Conservation (phyloP, 1,140 invertebrate species). For the Magallana angulata region DNA sequence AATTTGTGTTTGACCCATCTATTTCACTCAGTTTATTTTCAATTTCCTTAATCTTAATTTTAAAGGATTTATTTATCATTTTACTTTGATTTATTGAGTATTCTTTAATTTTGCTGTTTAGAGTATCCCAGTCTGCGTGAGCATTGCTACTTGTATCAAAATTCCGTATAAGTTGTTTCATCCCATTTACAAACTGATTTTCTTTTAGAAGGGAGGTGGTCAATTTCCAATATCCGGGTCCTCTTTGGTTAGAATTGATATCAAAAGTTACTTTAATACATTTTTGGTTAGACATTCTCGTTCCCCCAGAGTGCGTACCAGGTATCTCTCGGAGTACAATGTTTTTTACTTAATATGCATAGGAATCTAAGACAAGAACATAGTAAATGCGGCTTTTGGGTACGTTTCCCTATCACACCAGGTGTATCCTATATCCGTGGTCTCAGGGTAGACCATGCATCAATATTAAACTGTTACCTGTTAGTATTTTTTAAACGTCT, state of each 20-base stretch:
- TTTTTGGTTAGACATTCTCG: neutral
- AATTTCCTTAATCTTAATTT: too few species aligned
- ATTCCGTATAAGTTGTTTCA: neutral
- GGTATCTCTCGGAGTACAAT: neutral
- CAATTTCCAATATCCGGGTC: slow-evolving; percentile 1
- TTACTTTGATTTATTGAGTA: neutral
- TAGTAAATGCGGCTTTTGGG: slow-evolving; percentile 2
- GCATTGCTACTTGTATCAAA: neutral
- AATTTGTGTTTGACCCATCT: neutral
- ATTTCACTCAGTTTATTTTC: too few species aligned
- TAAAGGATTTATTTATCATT: too few species aligned
- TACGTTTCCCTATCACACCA: neutral
- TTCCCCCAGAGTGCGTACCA: neutral
- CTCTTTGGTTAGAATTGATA: neutral
- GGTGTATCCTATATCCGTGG: too few species aligned
- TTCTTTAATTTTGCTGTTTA: neutral
- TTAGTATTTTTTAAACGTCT: too few species aligned
- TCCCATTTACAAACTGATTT: neutral
- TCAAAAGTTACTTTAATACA: neutral
- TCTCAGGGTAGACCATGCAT: too few species aligned
- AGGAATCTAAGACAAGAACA: neutral
- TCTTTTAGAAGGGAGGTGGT: neutral
- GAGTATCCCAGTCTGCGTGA: neutral
- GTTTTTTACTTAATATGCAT: neutral
- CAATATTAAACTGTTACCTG: too few species aligned